Evolutionary conservation across 2,888 invertebrate genomes (phyloP).

Genomic region (Ptilodon capucinus): DNA sequence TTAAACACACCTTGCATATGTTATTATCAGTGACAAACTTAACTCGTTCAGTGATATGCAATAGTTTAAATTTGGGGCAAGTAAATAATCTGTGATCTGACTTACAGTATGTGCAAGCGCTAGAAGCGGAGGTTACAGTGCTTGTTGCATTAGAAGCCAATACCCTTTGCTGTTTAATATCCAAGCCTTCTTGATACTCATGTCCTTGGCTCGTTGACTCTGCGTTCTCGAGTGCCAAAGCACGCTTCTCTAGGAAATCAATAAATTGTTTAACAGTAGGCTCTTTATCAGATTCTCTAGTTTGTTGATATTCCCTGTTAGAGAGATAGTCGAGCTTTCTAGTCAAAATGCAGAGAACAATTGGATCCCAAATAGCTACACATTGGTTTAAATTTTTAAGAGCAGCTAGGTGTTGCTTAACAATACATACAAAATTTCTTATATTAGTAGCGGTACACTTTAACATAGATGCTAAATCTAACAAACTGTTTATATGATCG

Average conservation of each 20-base stretch:
- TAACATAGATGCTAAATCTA: background rate
- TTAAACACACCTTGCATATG: conserved; percentile 12
- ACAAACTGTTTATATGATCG: background rate
- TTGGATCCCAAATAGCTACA: background rate
- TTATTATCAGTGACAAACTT: conserved; percentile 8
- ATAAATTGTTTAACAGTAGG: background rate
- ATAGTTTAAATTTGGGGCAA: conserved; percentile 11
- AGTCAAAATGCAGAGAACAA: background rate
- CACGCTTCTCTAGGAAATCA: background rate
- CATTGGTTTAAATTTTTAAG: background rate
- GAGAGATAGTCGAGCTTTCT: background rate
- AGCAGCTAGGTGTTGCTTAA: background rate
- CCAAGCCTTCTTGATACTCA: background rate
- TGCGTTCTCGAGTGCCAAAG: background rate
- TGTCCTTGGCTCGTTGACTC: background rate
- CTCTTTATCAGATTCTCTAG: background rate
- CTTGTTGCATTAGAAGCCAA: background rate
- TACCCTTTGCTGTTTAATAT: background rate
- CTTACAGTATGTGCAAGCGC: conserved; percentile 11
- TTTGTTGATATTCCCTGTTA: background rate
- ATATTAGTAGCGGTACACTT: background rate
- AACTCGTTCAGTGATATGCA: conserved; percentile 3
- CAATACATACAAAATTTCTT: background rate
- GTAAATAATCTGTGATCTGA: conserved; percentile 12
- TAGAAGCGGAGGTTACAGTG: background rate